These are phyloP conservation scores for Epizoanthus illoricatus DNA, from an alignment of 92 coral and sea anemone species.

Conservation along the genomic window DNA sequence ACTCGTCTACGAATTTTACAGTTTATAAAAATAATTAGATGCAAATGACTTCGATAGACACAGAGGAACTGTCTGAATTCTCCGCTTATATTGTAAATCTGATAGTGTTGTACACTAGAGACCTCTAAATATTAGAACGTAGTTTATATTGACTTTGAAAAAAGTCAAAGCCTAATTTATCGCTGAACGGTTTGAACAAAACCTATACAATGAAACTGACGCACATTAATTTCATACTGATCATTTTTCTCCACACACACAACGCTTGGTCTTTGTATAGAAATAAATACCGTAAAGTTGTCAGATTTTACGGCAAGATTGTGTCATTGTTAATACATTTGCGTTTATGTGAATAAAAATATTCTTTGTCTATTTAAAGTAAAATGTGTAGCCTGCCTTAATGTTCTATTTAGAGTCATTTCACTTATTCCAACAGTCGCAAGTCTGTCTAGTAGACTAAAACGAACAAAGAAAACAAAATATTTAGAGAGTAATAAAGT, in stretches of 20 bases:
- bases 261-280: conserved; percentile 23
- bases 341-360: conserved; percentile 72
- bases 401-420: not conserved
- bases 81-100: not conserved
- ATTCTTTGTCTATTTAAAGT: conserved; percentile 36
- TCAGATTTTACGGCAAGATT: not conserved
- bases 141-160: not conserved
- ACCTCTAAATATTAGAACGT: not conserved
- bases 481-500: no score
- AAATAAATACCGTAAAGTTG: not conserved
- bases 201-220: no score
- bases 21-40: conserved; percentile 11
- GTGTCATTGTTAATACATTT: not conserved
- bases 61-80: not conserved
- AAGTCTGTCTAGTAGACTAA: no score
- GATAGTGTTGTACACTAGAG: conserved; percentile 7
- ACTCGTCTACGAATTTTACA: conserved; percentile 22
- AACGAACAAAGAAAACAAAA: no score
- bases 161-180: not conserved
- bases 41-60: not conserved
- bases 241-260: not conserved
- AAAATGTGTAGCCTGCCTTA: not conserved
- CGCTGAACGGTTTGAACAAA: not conserved
- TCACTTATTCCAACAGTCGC: no score
- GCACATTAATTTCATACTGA: no score